Evolutionary conservation across 2,888 invertebrate species (phyloP).

Genomic region (Leucozona laternaria): DNA sequence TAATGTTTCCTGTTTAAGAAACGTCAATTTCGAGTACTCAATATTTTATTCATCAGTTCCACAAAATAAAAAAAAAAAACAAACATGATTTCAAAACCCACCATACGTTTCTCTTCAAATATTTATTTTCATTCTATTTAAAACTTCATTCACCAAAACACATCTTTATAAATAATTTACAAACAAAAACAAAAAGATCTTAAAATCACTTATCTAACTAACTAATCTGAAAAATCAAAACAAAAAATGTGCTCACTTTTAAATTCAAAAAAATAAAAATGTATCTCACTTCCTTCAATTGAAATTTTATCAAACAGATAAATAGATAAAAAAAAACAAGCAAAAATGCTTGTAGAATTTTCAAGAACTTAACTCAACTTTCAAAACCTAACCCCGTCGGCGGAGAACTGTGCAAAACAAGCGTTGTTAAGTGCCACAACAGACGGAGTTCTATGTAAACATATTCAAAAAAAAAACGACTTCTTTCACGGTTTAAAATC

Average conservation of each 20-base stretch:
- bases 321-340: not conserved
- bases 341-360: not conserved
- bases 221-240: not conserved
- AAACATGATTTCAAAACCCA: not conserved
- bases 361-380: not conserved
- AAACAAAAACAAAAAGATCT: not conserved
- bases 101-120: not conserved
- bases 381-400: not conserved
- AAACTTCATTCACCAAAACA: not conserved
- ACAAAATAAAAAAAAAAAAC: too few species aligned
- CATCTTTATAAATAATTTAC: not conserved
- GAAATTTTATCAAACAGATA: not conserved
- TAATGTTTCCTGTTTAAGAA: too few species aligned
- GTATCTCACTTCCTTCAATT: not conserved
- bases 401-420: too few species aligned
- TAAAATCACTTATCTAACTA: not conserved
- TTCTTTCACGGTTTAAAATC: not conserved
- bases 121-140: not conserved
- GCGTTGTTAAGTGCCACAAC: not conserved
- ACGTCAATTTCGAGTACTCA: too few species aligned
- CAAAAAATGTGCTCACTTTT: not conserved
- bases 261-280: not conserved
- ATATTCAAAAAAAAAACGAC: not conserved
- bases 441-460: not conserved
- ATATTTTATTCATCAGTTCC: too few species aligned